These are phyloP conservation scores for Prionchulus punctatus DNA, from an alignment of 2,888 invertebrate genomes.

Conservation along the genomic window DNA sequence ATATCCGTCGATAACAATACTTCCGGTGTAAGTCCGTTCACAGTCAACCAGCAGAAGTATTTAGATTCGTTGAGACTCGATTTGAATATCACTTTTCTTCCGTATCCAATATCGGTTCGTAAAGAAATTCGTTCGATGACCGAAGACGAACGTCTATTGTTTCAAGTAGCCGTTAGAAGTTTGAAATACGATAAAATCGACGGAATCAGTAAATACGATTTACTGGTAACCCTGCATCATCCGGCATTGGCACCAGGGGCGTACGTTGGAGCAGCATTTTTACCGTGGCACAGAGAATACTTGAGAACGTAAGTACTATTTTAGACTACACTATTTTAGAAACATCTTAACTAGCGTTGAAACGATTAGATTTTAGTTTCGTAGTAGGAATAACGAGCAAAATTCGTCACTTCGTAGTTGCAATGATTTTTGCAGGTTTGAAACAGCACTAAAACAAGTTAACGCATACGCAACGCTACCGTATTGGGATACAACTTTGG, in stretches of 20 bases:
- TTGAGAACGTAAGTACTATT: conserved; percentile 8
- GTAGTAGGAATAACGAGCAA: neutral
- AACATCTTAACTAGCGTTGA: neutral
- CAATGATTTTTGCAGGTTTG: neutral
- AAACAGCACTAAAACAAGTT: neutral
- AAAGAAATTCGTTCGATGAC: conserved; percentile 3
- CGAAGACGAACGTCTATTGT: neutral
- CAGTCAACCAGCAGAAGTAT: neutral
- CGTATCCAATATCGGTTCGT: neutral
- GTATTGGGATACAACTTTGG: conserved; percentile 5
- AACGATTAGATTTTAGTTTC: neutral
- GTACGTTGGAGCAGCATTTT: conserved; percentile 10
- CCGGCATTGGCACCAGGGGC: conserved; percentile 10
- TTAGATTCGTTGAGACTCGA: neutral
- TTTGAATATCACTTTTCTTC: neutral
- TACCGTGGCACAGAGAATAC: conserved; percentile 12
- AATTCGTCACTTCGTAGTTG: neutral
- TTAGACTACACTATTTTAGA: neutral
- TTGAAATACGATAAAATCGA: conserved; percentile 6
- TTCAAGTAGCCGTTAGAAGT: neutral
- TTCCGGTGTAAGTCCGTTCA: neutral
- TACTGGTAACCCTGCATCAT: conserved; percentile 9
- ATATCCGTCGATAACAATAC: neutral
- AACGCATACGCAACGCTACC: neutral
- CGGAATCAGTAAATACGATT: conserved; percentile 11